Conservation (phyloP, 2,113 vertebrate genomes). For the Equus quagga region DNA sequence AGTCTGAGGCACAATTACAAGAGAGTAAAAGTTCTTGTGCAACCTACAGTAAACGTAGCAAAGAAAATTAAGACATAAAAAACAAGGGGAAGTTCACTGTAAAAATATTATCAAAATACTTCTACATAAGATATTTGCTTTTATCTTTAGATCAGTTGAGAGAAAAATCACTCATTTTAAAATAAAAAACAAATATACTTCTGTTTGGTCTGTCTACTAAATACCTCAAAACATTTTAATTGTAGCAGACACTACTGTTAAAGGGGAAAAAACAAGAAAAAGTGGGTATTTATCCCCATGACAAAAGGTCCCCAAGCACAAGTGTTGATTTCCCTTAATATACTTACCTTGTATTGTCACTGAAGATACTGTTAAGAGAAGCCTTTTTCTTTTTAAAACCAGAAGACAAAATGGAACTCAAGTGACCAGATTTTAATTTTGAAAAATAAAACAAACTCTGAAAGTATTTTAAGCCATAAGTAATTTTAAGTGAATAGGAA, state of each 20-base stretch:
- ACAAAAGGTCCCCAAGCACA: conserved; percentile 69
- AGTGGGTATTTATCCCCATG: background rate
- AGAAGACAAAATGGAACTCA: conserved; percentile 84
- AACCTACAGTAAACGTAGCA: conserved; percentile 86
- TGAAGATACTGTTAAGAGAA: conserved; percentile 83
- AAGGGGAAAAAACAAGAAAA: background rate
- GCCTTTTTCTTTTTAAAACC: conserved; percentile 78
- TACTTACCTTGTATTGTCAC: conserved; percentile 91
- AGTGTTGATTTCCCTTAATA: conserved; percentile 75
- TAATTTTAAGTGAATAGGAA: conserved; percentile 66
- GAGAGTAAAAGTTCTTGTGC: conserved; percentile 88
- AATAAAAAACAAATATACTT: conserved; percentile 67
- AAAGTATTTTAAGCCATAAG: conserved; percentile 92
- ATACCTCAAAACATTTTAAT: conserved; percentile 66
- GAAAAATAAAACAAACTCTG: conserved; percentile 80
- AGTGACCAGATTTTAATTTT: conserved; percentile 80
- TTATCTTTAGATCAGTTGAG: conserved; percentile 74
- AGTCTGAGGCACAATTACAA: conserved; percentile 89
- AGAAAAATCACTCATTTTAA: conserved; percentile 66
- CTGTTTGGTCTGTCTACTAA: conserved; percentile 81
- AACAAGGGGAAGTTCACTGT: conserved; percentile 81
- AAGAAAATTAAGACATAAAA: conserved; percentile 81
- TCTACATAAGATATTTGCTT: conserved; percentile 81
- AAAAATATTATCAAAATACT: conserved; percentile 87
- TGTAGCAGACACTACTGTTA: conserved; percentile 64